Evolutionary conservation across 2,797 vertebrate genomes (phyloP).

Genomic region (Takifugu rubripes): DNA sequence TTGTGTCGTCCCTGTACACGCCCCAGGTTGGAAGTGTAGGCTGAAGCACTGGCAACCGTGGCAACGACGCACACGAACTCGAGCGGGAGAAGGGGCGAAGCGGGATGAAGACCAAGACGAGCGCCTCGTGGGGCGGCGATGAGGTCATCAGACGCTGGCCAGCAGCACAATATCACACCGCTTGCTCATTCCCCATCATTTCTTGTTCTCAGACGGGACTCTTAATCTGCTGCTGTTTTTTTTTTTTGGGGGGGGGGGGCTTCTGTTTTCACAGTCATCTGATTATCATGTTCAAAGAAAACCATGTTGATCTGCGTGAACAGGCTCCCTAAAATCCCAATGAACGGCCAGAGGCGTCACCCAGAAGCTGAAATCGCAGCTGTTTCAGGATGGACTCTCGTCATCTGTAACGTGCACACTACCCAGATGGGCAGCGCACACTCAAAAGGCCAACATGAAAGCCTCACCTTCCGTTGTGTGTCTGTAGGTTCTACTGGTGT

Average conservation of each 20-base stretch:
- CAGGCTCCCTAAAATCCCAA: too few relatives aligned
- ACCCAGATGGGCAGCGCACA: background rate
- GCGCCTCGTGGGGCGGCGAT: slow-evolving; percentile 36
- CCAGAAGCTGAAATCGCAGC: background rate
- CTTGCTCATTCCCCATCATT: slow-evolving; percentile 20
- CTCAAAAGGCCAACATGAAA: background rate
- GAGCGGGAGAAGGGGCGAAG: slow-evolving; percentile 16
- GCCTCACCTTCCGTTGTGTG: background rate
- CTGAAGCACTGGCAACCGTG: slow-evolving; percentile 21
- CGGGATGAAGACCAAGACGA: slow-evolving; percentile 23
- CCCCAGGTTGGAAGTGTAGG: slow-evolving; percentile 58
- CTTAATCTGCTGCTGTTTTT: slow-evolving; percentile 21
- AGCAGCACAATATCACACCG: slow-evolving; percentile 35
- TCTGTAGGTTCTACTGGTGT: background rate
- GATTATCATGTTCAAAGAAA: too few relatives aligned
- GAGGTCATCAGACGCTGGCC: slow-evolving; percentile 59
- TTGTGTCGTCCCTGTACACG: slow-evolving; percentile 52
- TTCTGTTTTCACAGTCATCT: too few relatives aligned
- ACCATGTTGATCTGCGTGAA: too few relatives aligned
- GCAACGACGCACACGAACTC: slow-evolving; percentile 22
- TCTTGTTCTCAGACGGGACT: slow-evolving; percentile 16
- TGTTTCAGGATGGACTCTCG: too few relatives aligned
- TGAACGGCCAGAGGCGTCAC: background rate
- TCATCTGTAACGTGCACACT: background rate
- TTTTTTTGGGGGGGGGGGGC: background rate